Conservation (phyloP, 2,113 vertebrate genomes). For the Python bivittatus region DNA sequence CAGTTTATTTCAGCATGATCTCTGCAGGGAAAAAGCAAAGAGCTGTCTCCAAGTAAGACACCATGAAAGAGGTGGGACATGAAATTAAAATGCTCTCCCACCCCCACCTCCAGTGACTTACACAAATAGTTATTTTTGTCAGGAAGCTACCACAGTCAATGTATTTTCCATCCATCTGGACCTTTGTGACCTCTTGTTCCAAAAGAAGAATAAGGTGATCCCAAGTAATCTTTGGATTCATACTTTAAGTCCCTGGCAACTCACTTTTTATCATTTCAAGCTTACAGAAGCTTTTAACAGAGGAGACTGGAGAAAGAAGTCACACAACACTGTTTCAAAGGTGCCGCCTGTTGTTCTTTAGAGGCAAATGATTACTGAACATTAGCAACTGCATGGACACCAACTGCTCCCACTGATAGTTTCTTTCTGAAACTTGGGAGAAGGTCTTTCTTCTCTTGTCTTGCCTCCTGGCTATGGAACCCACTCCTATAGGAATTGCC, state of each 20-base stretch:
- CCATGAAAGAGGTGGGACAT: slow-evolving; percentile 47
- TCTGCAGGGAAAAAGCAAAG: slow-evolving; percentile 71
- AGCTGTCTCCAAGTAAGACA: slow-evolving; percentile 65
- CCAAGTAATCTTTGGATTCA: not conserved
- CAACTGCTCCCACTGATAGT: not conserved
- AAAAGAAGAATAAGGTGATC: not conserved
- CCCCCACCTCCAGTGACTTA: slow-evolving; percentile 22
- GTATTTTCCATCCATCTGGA: slow-evolving; percentile 13
- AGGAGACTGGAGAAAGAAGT: not conserved
- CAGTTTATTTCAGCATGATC: slow-evolving; percentile 82
- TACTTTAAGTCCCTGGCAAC: slow-evolving; percentile 1
- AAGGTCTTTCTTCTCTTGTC: not conserved
- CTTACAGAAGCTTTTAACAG: slow-evolving; percentile 11
- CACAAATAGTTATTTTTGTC: slow-evolving; percentile 43
- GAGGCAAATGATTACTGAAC: not conserved
- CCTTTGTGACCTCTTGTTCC: not conserved
- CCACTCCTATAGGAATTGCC: not conserved
- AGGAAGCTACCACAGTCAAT: slow-evolving; percentile 22
- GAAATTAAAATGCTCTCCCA: slow-evolving; percentile 49
- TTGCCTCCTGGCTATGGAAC: not conserved
- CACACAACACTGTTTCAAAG: not conserved
- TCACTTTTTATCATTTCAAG: not conserved
- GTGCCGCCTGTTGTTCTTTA: not conserved
- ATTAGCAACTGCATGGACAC: not conserved
- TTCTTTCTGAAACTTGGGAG: not conserved